Evolutionary conservation across 2,888 invertebrate genomes (phyloP), one percentile per base, ranked within the genome.

Genomic region (Ornithoptera priamus): DNA sequence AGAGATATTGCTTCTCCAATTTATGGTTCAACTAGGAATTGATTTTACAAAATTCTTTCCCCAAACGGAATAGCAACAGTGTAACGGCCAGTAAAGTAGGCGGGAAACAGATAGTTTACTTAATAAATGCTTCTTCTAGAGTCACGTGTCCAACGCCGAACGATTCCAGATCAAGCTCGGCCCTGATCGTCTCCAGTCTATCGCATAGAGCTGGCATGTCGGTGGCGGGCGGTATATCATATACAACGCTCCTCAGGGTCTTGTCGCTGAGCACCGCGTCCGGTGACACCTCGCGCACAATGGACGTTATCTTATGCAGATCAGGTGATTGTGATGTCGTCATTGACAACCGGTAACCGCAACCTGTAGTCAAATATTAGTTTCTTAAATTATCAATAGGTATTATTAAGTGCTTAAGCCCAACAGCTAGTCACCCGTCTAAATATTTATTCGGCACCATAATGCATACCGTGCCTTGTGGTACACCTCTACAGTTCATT

Each of bases 51-150:
- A 30, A 30, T 30, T 30, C 30, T 3, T 30, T 30, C 30, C 30
- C 4, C 30, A 30, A 30, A 30, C 5, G 30, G 30, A 30, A 4
- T 30, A 30, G 30, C 30, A 5, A 30, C 4, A 5, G 30, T 30
- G 30, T 30, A 4, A 30, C 30, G 5, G 30, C 5, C 30, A 30
- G 3, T 30, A 30, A 30, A 30, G 30, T 30, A 30, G 5, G 30
- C 30, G 3, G 30, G 30, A 62, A 7, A 15, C 50, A 22, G 36
- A 8, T 56, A 50, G 22, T 53, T 60, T 62, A 67, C 67, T 67
- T 63, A 30, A 97, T 82, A 84, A 96, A 97, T 1, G 97, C 97
- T 88, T 97, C 97, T 86, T 97, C 97, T 81, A 98, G 93, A 0
- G 97, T 96, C 1, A 97, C 96, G 65, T 96, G 94, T 0, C 96